Conservation (phyloP, 1,140 invertebrate genomes). For the Cotesia vestalis region DNA sequence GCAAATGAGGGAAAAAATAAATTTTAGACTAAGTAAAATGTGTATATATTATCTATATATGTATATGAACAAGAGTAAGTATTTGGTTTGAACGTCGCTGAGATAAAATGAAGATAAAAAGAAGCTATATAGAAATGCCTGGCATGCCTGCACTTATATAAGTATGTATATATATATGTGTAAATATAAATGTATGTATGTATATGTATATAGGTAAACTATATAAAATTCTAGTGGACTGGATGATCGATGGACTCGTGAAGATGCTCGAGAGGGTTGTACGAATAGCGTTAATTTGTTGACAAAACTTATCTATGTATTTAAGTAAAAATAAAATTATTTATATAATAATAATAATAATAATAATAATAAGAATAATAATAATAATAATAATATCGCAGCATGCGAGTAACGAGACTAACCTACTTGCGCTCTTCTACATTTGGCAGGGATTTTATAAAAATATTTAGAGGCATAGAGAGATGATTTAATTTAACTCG, state of each 20-base stretch:
- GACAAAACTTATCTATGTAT: neutral
- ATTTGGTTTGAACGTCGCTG: slow-evolving; percentile 21
- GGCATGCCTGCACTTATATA: slow-evolving; percentile 29
- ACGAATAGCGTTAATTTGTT: slow-evolving; percentile 15
- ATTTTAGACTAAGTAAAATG: slow-evolving; percentile 2
- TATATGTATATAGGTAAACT: neutral
- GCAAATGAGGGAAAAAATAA: neutral
- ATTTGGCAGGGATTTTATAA: slow-evolving; percentile 23
- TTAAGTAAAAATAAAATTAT: slow-evolving; percentile 3
- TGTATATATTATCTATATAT: too few relatives aligned
- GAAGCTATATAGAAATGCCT: slow-evolving; percentile 26
- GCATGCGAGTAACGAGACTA: slow-evolving; percentile 22
- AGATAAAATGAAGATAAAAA: slow-evolving; percentile 22
- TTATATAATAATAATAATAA: slow-evolving; percentile 2
- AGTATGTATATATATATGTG: neutral
- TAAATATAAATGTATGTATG: neutral
- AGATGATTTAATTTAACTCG: slow-evolving; percentile 12
- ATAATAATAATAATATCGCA: slow-evolving; percentile 11
- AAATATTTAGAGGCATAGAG: slow-evolving; percentile 19
- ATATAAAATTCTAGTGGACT: slow-evolving; percentile 24
- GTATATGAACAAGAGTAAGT: slow-evolving; percentile 8
- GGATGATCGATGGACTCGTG: slow-evolving; percentile 28
- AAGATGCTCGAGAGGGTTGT: slow-evolving; percentile 16
- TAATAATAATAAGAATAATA: neutral
- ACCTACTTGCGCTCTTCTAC: slow-evolving; percentile 35